phyloP scores from a whole-genome alignment of 2,888 invertebrate species.

The Dolomedes plantarius region DNA sequence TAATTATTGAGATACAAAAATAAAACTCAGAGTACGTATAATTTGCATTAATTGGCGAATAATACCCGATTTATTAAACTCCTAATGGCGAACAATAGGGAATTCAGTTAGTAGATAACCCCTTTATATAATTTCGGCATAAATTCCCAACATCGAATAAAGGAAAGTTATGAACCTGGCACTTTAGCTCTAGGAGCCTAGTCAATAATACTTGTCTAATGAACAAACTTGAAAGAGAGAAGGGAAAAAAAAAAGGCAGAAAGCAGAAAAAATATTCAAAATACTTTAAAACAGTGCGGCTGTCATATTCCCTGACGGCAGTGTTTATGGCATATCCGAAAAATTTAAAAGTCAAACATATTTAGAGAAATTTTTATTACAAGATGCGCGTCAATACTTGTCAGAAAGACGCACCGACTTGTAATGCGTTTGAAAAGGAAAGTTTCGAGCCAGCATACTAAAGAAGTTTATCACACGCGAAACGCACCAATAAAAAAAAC shows the following conservation, averaged over 20 bases:
- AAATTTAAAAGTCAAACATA: slow-evolving; percentile 18
- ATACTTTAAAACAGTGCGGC: background rate
- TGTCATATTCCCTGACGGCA: background rate
- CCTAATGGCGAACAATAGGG: too few relatives aligned
- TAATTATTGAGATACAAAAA: too few relatives aligned
- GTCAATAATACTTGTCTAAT: background rate
- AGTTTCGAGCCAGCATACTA: background rate
- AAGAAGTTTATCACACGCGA: background rate
- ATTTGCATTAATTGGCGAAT: too few relatives aligned
- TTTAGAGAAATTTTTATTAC: background rate
- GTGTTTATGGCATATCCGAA: background rate
- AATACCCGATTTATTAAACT: too few relatives aligned
- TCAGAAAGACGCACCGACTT: background rate
- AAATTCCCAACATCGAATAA: background rate
- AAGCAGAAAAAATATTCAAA: background rate
- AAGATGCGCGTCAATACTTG: background rate
- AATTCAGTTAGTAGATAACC: background rate
- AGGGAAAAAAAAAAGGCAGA: background rate
- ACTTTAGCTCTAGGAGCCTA: background rate
- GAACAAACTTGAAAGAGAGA: background rate
- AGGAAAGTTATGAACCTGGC: background rate
- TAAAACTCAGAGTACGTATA: too few relatives aligned
- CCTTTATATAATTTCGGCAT: background rate
- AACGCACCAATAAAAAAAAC: background rate
- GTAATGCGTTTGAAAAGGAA: background rate